These are phyloP conservation scores for Diarsia dahlii DNA, from an alignment of 2,888 invertebrate species.

Conservation along the genomic window DNA sequence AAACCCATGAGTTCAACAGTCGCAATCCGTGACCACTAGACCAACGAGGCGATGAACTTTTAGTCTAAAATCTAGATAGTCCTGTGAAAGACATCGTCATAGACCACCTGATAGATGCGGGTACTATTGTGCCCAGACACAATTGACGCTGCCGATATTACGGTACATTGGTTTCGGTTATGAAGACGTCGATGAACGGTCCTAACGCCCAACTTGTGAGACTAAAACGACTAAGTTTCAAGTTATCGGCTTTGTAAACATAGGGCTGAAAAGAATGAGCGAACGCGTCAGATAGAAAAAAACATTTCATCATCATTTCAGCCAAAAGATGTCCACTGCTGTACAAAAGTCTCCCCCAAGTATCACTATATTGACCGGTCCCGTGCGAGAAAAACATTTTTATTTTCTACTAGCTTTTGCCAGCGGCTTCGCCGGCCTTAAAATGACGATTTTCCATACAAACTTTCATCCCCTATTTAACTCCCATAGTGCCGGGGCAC, in stretches of 20 bases:
- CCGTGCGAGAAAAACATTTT: too few species aligned
- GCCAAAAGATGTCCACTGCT: too few species aligned
- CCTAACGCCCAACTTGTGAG: conserved; percentile 25
- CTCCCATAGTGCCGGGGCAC: too few species aligned
- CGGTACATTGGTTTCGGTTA: conserved; percentile 9
- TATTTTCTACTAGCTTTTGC: too few species aligned
- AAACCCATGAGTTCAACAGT: too few species aligned
- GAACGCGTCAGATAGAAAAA: background rate
- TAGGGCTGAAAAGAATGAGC: background rate
- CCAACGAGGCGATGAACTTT: background rate
- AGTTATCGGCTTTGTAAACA: conserved; percentile 39
- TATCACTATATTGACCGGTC: too few species aligned
- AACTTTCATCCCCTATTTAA: too few species aligned
- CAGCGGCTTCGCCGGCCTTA: too few species aligned
- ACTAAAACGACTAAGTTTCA: conserved; percentile 44
- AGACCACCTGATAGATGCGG: conserved; percentile 45
- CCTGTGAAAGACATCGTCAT: background rate
- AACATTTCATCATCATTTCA: too few species aligned
- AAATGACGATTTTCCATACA: too few species aligned
- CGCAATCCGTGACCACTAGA: too few species aligned
- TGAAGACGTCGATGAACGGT: conserved; percentile 43
- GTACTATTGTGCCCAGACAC: conserved; percentile 35
- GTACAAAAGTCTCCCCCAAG: too few species aligned
- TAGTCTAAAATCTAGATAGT: conserved; percentile 5
- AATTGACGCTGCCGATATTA: conserved; percentile 23